phyloP scores from a whole-genome alignment of 2,888 invertebrate genomes.

The Alcis repandata region DNA sequence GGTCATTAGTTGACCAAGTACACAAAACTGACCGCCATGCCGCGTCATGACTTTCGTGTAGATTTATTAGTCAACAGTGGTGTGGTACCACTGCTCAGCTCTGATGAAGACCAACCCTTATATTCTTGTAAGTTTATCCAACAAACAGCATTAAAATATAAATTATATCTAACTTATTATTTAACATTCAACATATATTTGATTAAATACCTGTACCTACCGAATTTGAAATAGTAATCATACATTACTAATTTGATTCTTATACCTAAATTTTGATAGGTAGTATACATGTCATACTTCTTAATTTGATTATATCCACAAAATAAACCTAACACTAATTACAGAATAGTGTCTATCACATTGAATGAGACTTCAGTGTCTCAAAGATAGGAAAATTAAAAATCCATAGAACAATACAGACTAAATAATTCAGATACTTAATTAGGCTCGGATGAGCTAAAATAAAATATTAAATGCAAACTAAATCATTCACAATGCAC shows the following conservation, averaged over 20 bases:
- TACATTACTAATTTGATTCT: constrained; percentile 37
- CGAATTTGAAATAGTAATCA: constrained; percentile 38
- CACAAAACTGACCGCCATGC: not conserved
- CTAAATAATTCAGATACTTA: constrained; percentile 61
- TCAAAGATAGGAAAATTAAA: constrained; percentile 26
- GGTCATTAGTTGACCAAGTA: not conserved
- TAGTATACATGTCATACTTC: constrained; percentile 39
- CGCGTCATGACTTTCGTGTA: not conserved
- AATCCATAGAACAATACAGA: constrained; percentile 48
- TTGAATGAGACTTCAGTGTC: constrained; percentile 46
- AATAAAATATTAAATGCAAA: constrained; percentile 76
- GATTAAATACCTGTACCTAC: constrained; percentile 39
- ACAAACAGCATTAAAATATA: constrained; percentile 11
- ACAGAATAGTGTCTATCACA: constrained; percentile 62
- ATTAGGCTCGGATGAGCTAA: constrained; percentile 74
- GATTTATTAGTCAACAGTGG: not conserved
- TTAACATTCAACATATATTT: constrained; percentile 20
- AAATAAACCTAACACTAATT: constrained; percentile 46
- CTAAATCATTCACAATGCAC: constrained; percentile 56
- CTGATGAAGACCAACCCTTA: not conserved
- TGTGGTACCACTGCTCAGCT: not conserved
- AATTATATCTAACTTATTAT: constrained; percentile 11
- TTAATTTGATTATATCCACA: constrained; percentile 43
- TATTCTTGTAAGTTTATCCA: not conserved
- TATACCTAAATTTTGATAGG: constrained; percentile 45